These are phyloP conservation scores for Lepidurus apus DNA, from an alignment of 1,140 invertebrate genomes.

Conservation along the genomic window DNA sequence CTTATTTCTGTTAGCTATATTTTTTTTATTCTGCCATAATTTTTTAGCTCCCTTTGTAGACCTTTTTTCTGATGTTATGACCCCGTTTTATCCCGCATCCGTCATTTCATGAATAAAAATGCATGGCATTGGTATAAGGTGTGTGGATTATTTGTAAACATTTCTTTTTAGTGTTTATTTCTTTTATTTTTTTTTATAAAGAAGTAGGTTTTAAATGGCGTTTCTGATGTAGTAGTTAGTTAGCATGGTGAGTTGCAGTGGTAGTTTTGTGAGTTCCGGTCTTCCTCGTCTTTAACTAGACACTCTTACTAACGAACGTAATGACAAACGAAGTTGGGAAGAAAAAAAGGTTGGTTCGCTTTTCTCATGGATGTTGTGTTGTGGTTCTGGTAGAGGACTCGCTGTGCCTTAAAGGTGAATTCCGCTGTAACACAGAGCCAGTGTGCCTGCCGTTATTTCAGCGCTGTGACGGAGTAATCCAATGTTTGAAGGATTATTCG, in stretches of 20 bases:
- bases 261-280: neutral
- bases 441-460: conserved; percentile 54
- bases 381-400: conserved; percentile 11
- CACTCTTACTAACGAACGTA: conserved; percentile 22
- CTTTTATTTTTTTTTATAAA: neutral
- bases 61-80: neutral
- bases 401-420: conserved; percentile 40
- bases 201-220: neutral
- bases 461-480: conserved; percentile 61
- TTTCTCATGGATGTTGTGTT: conserved; percentile 22
- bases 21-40: neutral
- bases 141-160: neutral
- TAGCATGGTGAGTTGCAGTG: neutral
- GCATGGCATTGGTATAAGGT: conserved; percentile 13
- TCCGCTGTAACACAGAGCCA: conserved; percentile 57
- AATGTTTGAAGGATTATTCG: conserved; percentile 60
- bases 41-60: neutral
- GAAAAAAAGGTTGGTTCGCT: neutral
- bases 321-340: neutral
- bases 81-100: neutral
- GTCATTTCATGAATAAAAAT: conserved; percentile 5
- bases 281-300: neutral
- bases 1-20: neutral
- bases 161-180: neutral
- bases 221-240: neutral